A percentile compares a stretch with the other conserved stretches of the same genome.
These are phyloP conservation scores for Pangasius sanitwongsei DNA, from an alignment of 2,797 vertebrate species.

Conservation along the genomic window DNA sequence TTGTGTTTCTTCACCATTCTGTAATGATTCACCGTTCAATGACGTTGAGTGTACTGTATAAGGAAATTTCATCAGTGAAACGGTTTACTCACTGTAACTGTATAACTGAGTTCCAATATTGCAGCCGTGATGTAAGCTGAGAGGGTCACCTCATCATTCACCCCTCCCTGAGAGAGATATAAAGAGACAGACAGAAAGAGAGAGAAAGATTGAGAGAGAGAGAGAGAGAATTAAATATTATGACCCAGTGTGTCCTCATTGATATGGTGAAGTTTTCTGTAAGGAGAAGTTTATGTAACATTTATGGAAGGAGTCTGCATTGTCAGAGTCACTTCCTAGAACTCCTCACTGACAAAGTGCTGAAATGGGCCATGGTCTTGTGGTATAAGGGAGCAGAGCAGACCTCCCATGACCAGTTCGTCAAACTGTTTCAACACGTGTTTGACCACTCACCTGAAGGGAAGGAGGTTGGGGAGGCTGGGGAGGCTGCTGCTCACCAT, in stretches of 20 bases:
- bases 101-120: conserved; percentile 10
- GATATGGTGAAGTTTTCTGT: neutral
- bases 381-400: too few relatives aligned
- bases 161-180: conserved; percentile 69
- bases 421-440: too few relatives aligned
- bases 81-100: neutral
- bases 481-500: too few relatives aligned
- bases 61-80: too few relatives aligned
- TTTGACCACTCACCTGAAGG: too few relatives aligned
- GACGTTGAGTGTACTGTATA: neutral
- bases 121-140: conserved; percentile 70
- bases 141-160: conserved; percentile 75
- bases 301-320: neutral
- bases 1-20: neutral
- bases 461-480: too few relatives aligned
- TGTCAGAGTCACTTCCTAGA: neutral
- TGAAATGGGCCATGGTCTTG: too few relatives aligned
- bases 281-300: neutral
- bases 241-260: neutral
- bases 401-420: too few relatives aligned
- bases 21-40: neutral
- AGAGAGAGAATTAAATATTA: neutral
- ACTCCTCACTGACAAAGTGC: too few relatives aligned
- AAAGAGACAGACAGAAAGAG: neutral
- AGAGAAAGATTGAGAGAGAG: neutral